Percentiles rank a stretch among this genome's conserved stretches.
Conservation (phyloP, 2,797 vertebrate genomes). For the Pampus argenteus region DNA sequence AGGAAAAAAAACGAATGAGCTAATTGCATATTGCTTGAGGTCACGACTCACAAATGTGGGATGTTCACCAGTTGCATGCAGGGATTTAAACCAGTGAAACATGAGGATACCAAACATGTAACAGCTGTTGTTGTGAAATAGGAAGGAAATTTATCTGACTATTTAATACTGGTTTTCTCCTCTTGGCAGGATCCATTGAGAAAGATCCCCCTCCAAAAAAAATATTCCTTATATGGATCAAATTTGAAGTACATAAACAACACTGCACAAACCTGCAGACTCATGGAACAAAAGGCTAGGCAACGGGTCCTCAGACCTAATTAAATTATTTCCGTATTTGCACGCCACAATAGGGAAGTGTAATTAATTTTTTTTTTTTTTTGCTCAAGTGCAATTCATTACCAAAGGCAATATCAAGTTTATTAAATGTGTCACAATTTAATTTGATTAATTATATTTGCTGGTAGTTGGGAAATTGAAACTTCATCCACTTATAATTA, state of each 20-base stretch:
- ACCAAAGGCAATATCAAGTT: constrained; percentile 72
- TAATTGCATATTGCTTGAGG: neutral
- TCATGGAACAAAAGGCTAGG: constrained; percentile 44
- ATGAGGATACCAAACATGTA: neutral
- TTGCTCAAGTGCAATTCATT: constrained; percentile 74
- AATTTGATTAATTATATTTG: constrained; percentile 75
- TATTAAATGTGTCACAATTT: constrained; percentile 78
- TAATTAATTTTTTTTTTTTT: constrained; percentile 76
- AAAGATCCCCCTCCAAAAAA: neutral
- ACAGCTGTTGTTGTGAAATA: neutral
- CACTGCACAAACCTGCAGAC: constrained; percentile 36
- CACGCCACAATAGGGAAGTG: constrained; percentile 65
- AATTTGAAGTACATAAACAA: constrained; percentile 22
- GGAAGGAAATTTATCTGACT: neutral
- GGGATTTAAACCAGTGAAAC: neutral
- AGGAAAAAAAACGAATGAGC: constrained; percentile 11
- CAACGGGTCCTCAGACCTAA: constrained; percentile 53
- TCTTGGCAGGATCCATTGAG: neutral
- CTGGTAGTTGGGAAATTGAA: constrained; percentile 72
- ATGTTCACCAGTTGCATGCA: constrained; percentile 1
- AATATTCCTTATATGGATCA: neutral
- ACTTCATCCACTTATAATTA: constrained; percentile 67
- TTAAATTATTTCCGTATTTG: constrained; percentile 72
- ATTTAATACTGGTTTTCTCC: neutral
- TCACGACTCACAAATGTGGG: neutral